Evolutionary conservation across 2,113 vertebrate species (phyloP), one percentile per base, ranked within the genome.

Genomic region (Lathamus discolor): DNA sequence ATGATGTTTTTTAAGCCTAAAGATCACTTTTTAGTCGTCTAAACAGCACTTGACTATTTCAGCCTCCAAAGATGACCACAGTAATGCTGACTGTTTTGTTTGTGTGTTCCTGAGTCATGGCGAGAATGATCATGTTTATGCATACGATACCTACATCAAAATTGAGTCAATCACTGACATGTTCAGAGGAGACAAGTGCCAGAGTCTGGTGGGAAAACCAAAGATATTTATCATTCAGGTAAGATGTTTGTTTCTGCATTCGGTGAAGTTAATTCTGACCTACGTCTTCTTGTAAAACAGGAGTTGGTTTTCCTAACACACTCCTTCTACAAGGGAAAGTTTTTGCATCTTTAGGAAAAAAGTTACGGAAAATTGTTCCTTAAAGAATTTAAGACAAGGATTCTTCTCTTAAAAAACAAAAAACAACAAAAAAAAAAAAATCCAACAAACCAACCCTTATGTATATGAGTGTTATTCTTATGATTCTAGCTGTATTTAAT

Each of bases 141-240:
- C 99, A 2, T 74, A 96, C 2, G 98, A 99, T 25, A 98, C 31
- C 43, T 97, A 98, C 97, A 98, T 99, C 69, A 90, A 97, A 85
- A 98, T 99, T 83, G 96, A 98, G 83, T 95, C 96, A 1, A 72
- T 99, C 83, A 98, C 98, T 5, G 84, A 96, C 66, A 93, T 98
- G 96, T 99, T 99, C 96, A 99, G 97, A 96, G 99, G 99, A 93
- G 98, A 99, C 95, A 98, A 97, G 43, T 99, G 99, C 96, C 96
- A 4, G 51, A 99, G 98, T 86, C 98, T 99, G 41, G 98, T 98
- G 27, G 99, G 99, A 39, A 99, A 99, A 94, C 99, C 99, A 3
- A 99, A 99, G 98, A 99, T 99, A 96, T 99, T 99, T 86, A 97
- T 99, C 86, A 97, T 99, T 74, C 99, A 99, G 99, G 99, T 99